Base-by-base conservation (phyloP, 2,888 invertebrate species). In the Parelbella ahira region DNA sequence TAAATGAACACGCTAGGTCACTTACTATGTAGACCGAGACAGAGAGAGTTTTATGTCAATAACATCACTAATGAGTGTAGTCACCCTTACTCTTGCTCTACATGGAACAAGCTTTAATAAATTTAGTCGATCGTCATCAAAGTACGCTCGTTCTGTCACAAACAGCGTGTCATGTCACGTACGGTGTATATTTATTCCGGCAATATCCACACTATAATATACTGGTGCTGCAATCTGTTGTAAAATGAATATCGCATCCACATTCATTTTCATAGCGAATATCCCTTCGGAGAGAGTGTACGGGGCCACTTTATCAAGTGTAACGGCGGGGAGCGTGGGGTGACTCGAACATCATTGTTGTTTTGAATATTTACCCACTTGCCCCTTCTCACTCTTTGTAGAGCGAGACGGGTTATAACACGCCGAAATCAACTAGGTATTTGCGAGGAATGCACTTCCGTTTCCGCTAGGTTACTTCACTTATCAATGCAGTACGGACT, bases 291-390 rank as follows among this genome's bases (percentile, higher is more conserved):
- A 41, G 41, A 41, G 41, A 33, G 18, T 27, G 36, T 37, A 33
- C 33, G 27, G 27, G 27, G 41, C 33, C 32, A 41, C 41, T 41
- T 41, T 41, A 33, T 41, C 30, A 41, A 32, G 41, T 32, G 4
- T 32, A 32, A 30, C 32, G 11, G 28, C 28, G 28, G 20, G 28
- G n/a, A 30, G 25, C 41, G 27, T 21, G 32, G 41, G 32, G 41
- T 27, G 33, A 33, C 27, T 37, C 27, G 27, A 32, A 33, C 33
- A 33, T 41, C 33, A 41, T 41, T 33, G 33, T 41, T 41, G 41
- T 41, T 41, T 41, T 41, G 33, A 41, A 41, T 41, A 41, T 41
- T 41, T 41, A 41, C 27, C 33, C 33, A 27, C 18, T 41, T 27
- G 27, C 33, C 41, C 20, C 27, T 41, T 33, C 27, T 13, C 41